A percentile compares a stretch with the other conserved stretches of the same genome.
These are phyloP conservation scores for Lutjanus argentimaculatus DNA, from an alignment of 2,797 vertebrate genomes.

Conservation along the genomic window DNA sequence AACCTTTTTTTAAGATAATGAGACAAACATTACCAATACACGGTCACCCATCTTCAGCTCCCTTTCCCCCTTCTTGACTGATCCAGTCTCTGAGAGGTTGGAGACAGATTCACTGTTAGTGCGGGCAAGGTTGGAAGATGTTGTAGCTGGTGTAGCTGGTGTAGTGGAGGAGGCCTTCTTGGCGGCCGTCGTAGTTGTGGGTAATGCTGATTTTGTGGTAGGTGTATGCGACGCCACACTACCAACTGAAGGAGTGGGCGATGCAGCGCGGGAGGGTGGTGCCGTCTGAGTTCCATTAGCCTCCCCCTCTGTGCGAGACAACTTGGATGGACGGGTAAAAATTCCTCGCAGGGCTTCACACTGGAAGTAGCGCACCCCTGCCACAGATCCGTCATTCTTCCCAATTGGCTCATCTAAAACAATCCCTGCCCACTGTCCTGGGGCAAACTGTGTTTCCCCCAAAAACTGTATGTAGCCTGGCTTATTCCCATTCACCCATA, in stretches of 20 bases:
- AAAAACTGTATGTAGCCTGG: slow-evolving; percentile 96
- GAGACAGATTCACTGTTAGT: slow-evolving; percentile 95
- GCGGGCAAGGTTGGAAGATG: slow-evolving; percentile 90
- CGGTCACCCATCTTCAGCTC: slow-evolving; percentile 97
- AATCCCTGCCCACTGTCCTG: slow-evolving; percentile 98
- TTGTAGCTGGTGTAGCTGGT: slow-evolving; percentile 36
- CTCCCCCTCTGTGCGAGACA: slow-evolving; percentile 92
- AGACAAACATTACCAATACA: slow-evolving; percentile 91
- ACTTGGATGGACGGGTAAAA: slow-evolving; percentile 96
- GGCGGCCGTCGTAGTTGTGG: slow-evolving; percentile 80
- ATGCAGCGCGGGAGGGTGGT: slow-evolving; percentile 87
- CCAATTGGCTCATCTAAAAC: slow-evolving; percentile 97
- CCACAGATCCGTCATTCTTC: slow-evolving; percentile 97
- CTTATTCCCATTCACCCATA: slow-evolving; percentile 99
- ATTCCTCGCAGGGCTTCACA: slow-evolving; percentile 96
- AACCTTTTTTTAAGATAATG: background rate
- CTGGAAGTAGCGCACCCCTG: slow-evolving; percentile 97
- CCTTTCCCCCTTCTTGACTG: slow-evolving; percentile 95
- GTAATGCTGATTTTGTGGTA: slow-evolving; percentile 69
- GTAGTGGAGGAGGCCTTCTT: slow-evolving; percentile 81
- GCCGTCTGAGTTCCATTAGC: slow-evolving; percentile 90
- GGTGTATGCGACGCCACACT: slow-evolving; percentile 87
- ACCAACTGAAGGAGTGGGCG: slow-evolving; percentile 88
- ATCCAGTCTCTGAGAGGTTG: slow-evolving; percentile 96
- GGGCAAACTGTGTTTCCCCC: slow-evolving; percentile 97